These are phyloP conservation scores for Eupithecia centaureata DNA, from an alignment of 2,888 invertebrate genomes.

Conservation along the genomic window DNA sequence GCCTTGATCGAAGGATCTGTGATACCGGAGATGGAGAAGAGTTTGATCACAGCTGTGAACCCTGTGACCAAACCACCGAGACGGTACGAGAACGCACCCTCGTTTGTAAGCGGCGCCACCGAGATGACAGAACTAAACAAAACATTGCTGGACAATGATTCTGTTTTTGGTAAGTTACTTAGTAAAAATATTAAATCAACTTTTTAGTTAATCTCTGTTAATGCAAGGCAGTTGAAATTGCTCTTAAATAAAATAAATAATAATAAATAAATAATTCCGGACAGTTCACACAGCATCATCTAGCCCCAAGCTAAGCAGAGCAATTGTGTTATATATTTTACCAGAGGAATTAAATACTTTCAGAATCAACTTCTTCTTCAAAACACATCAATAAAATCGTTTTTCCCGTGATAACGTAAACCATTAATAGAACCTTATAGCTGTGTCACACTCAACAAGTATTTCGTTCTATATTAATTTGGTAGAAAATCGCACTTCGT, in stretches of 20 bases:
- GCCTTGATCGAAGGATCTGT: slow-evolving; percentile 90
- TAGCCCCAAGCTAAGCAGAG: no score
- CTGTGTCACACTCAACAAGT: neutral
- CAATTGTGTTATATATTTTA: no score
- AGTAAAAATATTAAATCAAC: neutral
- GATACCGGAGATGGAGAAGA: slow-evolving; percentile 93
- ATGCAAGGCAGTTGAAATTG: no score
- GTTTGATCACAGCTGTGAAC: slow-evolving; percentile 92
- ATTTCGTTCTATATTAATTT: neutral
- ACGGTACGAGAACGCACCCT: slow-evolving; percentile 88
- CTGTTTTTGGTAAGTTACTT: slow-evolving; percentile 88
- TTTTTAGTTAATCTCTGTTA: no score
- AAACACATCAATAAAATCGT: neutral
- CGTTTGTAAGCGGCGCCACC: slow-evolving; percentile 88
- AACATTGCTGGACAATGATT: slow-evolving; percentile 91
- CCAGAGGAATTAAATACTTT: no score
- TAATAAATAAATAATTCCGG: no score
- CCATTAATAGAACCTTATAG: neutral
- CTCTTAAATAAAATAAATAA: no score
- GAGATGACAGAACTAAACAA: slow-evolving; percentile 93
- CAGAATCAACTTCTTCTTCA: neutral
- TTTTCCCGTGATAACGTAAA: neutral
- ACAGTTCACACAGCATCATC: no score
- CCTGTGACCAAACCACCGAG: slow-evolving; percentile 93
- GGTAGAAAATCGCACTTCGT: neutral